These are phyloP conservation scores for Noctua pronuba DNA, from an alignment of 2,888 invertebrate species.

Conservation along the genomic window DNA sequence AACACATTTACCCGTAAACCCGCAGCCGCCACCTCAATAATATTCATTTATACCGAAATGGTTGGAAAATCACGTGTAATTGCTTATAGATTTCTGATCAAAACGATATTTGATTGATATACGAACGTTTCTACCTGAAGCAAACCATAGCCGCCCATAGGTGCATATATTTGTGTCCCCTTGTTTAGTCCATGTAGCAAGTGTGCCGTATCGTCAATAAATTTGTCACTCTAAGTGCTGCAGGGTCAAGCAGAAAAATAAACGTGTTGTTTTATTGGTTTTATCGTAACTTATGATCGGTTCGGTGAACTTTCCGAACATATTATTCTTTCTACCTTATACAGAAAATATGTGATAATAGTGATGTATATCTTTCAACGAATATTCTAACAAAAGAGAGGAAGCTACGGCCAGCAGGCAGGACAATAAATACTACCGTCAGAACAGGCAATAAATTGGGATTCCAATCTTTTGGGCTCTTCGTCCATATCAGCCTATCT, in stretches of 20 bases:
- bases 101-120: slow-evolving; percentile 56
- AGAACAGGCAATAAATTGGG: slow-evolving; percentile 55
- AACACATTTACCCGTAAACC: slow-evolving; percentile 39
- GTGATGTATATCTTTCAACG: slow-evolving; percentile 40
- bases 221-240: slow-evolving; percentile 57
- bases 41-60: slow-evolving; percentile 61
- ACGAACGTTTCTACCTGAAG: slow-evolving; percentile 2
- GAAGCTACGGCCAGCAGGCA: slow-evolving; percentile 36
- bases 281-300: slow-evolving; percentile 55
- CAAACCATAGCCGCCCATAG: not conserved
- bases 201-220: slow-evolving; percentile 69
- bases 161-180: slow-evolving; percentile 17
- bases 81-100: slow-evolving; percentile 47
- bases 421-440: slow-evolving; percentile 59
- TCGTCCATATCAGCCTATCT: not conserved
- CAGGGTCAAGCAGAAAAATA: slow-evolving; percentile 64
- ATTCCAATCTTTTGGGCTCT: slow-evolving; percentile 59
- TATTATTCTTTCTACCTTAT: slow-evolving; percentile 37
- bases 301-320: slow-evolving; percentile 18
- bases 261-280: slow-evolving; percentile 66
- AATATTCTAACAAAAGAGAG: slow-evolving; percentile 62
- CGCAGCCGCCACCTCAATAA: slow-evolving; percentile 58
- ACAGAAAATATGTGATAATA: slow-evolving; percentile 45
- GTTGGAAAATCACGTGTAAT: slow-evolving; percentile 51
- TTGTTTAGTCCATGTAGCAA: slow-evolving; percentile 63